Conservation (phyloP, 2,113 vertebrate genomes). For the Neolamprologus fasciatus region DNA sequence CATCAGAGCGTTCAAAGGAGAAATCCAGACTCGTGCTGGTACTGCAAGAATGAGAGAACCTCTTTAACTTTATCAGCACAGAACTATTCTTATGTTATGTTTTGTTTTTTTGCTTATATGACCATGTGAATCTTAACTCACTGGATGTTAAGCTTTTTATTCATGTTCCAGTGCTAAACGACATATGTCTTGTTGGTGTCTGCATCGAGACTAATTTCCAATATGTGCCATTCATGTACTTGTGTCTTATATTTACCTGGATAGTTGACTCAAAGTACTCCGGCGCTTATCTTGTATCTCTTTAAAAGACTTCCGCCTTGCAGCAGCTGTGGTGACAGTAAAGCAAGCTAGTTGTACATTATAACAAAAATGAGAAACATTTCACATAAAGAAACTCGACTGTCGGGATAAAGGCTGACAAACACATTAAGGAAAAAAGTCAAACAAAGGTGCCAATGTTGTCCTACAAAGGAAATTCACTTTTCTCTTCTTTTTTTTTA, state of each 20-base stretch:
- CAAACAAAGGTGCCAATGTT: neutral
- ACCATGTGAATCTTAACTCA: neutral
- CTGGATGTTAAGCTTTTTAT: no score
- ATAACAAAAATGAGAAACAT: neutral
- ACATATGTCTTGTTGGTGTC: neutral
- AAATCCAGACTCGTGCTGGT: conserved; percentile 79
- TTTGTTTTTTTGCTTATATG: neutral
- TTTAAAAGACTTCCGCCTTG: conserved; percentile 58
- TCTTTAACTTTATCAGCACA: neutral
- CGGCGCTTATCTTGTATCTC: conserved; percentile 50
- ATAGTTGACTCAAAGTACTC: conserved; percentile 59
- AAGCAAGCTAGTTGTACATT: neutral
- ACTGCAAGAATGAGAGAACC: conserved; percentile 61
- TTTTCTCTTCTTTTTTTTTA: neutral
- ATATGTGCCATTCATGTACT: neutral
- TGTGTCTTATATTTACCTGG: conserved; percentile 71
- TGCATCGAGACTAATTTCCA: neutral
- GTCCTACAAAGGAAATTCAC: neutral
- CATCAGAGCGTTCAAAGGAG: conserved; percentile 90
- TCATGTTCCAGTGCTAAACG: neutral
- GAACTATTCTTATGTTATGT: neutral
- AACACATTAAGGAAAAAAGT: neutral
- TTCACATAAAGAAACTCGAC: neutral
- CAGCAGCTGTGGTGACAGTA: conserved; percentile 51
- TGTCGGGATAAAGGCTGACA: neutral